Conservation (phyloP, 2,797 vertebrate species). For the Betta splendens region DNA sequence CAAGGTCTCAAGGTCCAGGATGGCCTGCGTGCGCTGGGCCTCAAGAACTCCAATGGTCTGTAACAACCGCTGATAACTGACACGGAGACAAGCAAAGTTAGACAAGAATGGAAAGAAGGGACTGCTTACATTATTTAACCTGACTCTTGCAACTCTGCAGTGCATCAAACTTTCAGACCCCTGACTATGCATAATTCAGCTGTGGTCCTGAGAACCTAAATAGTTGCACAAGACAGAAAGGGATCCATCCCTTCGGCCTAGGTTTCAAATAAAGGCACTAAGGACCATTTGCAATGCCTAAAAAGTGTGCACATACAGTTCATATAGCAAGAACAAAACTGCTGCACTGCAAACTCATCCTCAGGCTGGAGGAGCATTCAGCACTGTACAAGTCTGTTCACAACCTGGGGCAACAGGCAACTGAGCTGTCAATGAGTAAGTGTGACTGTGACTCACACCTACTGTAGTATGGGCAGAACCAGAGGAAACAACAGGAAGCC, state of each 20-base stretch:
- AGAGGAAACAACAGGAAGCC: conserved; percentile 29
- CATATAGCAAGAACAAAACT: conserved; percentile 31
- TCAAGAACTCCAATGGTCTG: conserved; percentile 98
- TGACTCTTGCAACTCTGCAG: conserved; percentile 57
- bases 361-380: conserved; percentile 27
- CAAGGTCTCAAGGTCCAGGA: conserved; percentile 95
- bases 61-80: conserved; percentile 98
- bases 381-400: conserved; percentile 28
- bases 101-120: conserved; percentile 20
- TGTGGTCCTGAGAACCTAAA: conserved; percentile 28
- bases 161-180: conserved; percentile 59
- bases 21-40: conserved; percentile 96
- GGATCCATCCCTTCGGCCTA: conserved; percentile 5
- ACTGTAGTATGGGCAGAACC: conserved; percentile 33
- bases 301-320: conserved; percentile 5
- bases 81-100: conserved; percentile 44
- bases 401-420: conserved; percentile 34
- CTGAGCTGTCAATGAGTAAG: conserved; percentile 59
- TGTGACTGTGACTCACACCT: conserved; percentile 47
- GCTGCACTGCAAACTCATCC: conserved; percentile 22
- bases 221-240: conserved; percentile 19
- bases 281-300: neutral
- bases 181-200: conserved; percentile 59
- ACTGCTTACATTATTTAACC: conserved; percentile 65
- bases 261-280: conserved; percentile 26